Evolutionary conservation across 2,888 invertebrate genomes (phyloP).

Genomic region (Euplexia lucipara): DNA sequence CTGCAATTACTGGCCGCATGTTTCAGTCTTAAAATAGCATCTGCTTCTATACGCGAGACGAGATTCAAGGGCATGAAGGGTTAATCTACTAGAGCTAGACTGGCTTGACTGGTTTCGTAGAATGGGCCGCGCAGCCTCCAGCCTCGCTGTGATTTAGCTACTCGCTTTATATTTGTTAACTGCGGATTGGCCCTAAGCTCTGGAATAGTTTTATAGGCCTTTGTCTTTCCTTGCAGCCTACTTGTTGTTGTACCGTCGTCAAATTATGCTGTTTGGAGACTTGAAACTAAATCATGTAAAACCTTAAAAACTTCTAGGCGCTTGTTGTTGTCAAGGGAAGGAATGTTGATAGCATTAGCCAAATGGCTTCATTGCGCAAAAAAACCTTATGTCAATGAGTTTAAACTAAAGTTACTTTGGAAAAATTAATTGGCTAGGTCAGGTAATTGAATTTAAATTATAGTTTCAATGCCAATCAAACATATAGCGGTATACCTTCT

Average conservation of each 20-base stretch:
- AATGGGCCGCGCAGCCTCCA: slow-evolving; percentile 66
- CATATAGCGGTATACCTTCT: not conserved
- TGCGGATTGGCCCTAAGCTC: slow-evolving; percentile 32
- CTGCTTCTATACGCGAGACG: slow-evolving; percentile 60
- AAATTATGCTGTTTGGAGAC: slow-evolving; percentile 10
- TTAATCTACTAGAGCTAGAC: slow-evolving; percentile 70
- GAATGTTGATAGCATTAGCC: not conserved
- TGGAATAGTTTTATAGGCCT: slow-evolving; percentile 53
- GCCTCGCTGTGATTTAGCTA: slow-evolving; percentile 73
- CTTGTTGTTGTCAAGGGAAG: too few relatives aligned
- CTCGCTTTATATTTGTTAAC: slow-evolving; percentile 46
- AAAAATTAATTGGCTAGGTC: too few relatives aligned
- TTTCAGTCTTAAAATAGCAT: slow-evolving; percentile 76
- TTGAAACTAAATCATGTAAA: not conserved
- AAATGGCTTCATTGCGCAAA: too few relatives aligned
- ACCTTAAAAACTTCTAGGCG: too few relatives aligned
- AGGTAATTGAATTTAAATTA: too few relatives aligned
- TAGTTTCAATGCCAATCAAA: too few relatives aligned
- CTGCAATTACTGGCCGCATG: slow-evolving; percentile 65
- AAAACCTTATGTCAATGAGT: too few relatives aligned
- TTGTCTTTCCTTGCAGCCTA: slow-evolving; percentile 46
- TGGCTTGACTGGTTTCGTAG: slow-evolving; percentile 78
- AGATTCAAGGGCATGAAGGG: slow-evolving; percentile 70
- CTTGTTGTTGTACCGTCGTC: slow-evolving; percentile 30
- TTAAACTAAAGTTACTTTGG: too few relatives aligned